A percentile compares a stretch with the other conserved stretches of the same genome.
phyloP scores from a whole-genome alignment of 2,113 vertebrate genomes.

The Archocentrus centrarchus region DNA sequence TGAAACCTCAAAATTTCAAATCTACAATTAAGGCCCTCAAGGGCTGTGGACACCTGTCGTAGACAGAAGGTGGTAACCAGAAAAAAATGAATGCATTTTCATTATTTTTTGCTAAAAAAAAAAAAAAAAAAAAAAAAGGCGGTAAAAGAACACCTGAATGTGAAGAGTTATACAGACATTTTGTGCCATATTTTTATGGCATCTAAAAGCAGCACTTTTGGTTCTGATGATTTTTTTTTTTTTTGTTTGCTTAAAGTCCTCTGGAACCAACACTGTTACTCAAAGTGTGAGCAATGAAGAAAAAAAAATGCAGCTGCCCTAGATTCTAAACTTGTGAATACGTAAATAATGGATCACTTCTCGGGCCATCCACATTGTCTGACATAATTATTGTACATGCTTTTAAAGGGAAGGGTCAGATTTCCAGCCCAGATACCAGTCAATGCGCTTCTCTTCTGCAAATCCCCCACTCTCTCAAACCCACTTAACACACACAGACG shows the following conservation, averaged over 20 bases:
- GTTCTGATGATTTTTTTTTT: conserved; percentile 32
- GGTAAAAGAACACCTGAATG: not conserved
- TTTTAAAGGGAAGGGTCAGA: conserved; percentile 64
- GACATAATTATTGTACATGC: conserved; percentile 71
- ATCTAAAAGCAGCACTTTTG: not conserved
- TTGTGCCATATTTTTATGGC: not conserved
- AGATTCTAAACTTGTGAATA: conserved; percentile 74
- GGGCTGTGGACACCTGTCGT: not conserved
- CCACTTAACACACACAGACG: conserved; percentile 46
- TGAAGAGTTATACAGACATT: not conserved
- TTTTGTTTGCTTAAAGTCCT: conserved; percentile 29
- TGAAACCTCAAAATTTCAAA: not conserved
- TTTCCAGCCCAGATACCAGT: conserved; percentile 67
- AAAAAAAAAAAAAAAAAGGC: too few relatives aligned
- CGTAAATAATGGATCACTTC: conserved; percentile 75
- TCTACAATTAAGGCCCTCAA: not conserved
- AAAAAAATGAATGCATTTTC: not conserved
- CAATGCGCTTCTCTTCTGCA: conserved; percentile 51
- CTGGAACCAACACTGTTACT: conserved; percentile 29
- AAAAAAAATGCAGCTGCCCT: conserved; percentile 59
- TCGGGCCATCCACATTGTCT: conserved; percentile 68
- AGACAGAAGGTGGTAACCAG: not conserved
- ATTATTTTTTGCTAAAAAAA: too few relatives aligned
- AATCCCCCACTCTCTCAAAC: conserved; percentile 38
- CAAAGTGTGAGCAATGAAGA: not conserved